Percentiles rank a stretch among this genome's conserved stretches.
Evolutionary conservation across 2,888 invertebrate species (phyloP).

Genomic region (Nomada goodeniana): DNA sequence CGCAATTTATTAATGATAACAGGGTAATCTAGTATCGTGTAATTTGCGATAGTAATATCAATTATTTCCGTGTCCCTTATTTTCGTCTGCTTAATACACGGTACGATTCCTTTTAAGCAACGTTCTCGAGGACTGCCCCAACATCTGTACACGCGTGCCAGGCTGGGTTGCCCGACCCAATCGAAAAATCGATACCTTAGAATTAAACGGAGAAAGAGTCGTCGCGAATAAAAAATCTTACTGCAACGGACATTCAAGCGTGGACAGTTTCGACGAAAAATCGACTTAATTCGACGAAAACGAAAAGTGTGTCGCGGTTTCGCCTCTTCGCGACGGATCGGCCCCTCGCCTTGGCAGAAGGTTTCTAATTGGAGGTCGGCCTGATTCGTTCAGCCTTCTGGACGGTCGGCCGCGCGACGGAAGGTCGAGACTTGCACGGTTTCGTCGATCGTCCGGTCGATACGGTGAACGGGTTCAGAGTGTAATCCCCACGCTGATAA

Average conservation of each 20-base stretch:
- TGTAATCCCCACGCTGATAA: too few relatives aligned
- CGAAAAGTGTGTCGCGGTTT: neutral
- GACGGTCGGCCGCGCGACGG: neutral
- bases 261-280: neutral
- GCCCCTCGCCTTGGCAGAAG: constrained; percentile 16
- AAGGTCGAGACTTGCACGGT: neutral
- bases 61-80: too few relatives aligned
- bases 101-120: constrained; percentile 16
- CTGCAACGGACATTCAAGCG: too few relatives aligned
- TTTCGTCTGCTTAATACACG: too few relatives aligned
- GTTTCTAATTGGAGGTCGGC: neutral
- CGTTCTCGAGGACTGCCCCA: constrained; percentile 32
- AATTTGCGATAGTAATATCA: too few relatives aligned
- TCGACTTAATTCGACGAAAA: neutral
- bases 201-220: constrained; percentile 45
- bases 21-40: too few relatives aligned
- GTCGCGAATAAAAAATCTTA: neutral
- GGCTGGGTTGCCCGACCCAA: constrained; percentile 63
- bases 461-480: constrained; percentile 24
- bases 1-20: too few relatives aligned
- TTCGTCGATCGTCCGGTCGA: constrained; percentile 45
- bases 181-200: constrained; percentile 70
- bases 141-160: constrained; percentile 1
- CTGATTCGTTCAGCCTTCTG: constrained; percentile 28
- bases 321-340: neutral